phyloP scores from a whole-genome alignment of 2,888 invertebrate species.

The Siphlonurus alternatus region DNA sequence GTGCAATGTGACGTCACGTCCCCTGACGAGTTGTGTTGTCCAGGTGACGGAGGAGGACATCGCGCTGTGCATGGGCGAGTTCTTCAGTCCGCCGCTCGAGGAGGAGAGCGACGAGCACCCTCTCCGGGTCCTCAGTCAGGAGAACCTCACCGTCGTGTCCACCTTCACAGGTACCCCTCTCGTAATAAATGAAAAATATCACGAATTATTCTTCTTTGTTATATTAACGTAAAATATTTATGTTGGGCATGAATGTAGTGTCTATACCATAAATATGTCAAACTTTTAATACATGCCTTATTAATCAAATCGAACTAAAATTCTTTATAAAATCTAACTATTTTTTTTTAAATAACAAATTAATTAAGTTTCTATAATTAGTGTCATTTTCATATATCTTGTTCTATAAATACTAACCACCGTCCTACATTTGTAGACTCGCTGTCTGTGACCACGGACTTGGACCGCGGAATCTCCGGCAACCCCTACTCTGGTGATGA shows the following conservation, averaged over 20 bases:
- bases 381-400: too few relatives aligned
- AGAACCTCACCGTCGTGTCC: slow-evolving; percentile 78
- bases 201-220: too few relatives aligned
- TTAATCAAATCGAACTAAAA: background rate
- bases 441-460: slow-evolving; percentile 38
- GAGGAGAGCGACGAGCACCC: slow-evolving; percentile 63
- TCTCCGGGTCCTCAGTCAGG: slow-evolving; percentile 72
- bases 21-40: too few relatives aligned
- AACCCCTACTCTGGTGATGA: slow-evolving; percentile 3
- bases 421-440: slow-evolving; percentile 31
- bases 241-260: too few relatives aligned
- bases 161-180: slow-evolving; percentile 58
- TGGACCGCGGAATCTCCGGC: slow-evolving; percentile 30
- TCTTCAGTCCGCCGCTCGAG: slow-evolving; percentile 51
- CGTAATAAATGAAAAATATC: background rate
- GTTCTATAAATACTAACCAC: too few relatives aligned
- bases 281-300: slow-evolving; percentile 6
- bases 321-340: too few relatives aligned
- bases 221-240: background rate
- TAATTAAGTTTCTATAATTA: too few relatives aligned
- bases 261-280: too few relatives aligned
- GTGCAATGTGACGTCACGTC: too few relatives aligned
- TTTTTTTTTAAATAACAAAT: too few relatives aligned
- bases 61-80: slow-evolving; percentile 61
- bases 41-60: slow-evolving; percentile 75